phyloP scores from a whole-genome alignment of 1,140 invertebrate species.

The Drosophila aff. region DNA sequence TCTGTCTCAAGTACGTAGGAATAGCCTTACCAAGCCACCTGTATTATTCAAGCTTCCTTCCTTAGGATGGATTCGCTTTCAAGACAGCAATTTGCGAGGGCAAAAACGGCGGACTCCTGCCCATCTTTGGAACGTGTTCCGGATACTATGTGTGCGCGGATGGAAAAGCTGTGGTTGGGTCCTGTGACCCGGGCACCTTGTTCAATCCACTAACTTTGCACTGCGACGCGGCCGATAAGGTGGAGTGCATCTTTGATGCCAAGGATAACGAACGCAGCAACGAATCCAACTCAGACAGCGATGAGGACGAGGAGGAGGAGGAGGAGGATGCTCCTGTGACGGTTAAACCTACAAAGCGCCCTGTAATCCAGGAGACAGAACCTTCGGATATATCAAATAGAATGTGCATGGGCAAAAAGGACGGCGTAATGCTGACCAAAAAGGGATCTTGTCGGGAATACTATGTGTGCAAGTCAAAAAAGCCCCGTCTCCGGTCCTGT shows the following conservation, averaged over 20 bases:
- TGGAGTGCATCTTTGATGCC: constrained; percentile 47
- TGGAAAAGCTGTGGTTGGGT: constrained; percentile 66
- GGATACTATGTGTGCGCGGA: constrained; percentile 72
- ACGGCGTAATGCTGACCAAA: constrained; percentile 53
- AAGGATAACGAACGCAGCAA: background rate
- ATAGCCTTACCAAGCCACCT: too few relatives aligned
- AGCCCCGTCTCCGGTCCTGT: constrained; percentile 48
- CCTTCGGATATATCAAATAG: constrained; percentile 1
- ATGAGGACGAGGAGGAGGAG: constrained; percentile 35
- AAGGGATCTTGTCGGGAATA: constrained; percentile 64
- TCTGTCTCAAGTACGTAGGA: constrained; percentile 43
- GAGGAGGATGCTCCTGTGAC: constrained; percentile 10
- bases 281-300: constrained; percentile 19
- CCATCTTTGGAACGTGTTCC: constrained; percentile 71
- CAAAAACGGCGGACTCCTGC: constrained; percentile 64
- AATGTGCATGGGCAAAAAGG: constrained; percentile 47
- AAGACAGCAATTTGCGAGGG: constrained; percentile 62
- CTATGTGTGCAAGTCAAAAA: constrained; percentile 59
- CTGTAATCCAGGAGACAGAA: constrained; percentile 4
- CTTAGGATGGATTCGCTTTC: constrained; percentile 50
- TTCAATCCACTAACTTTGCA: constrained; percentile 61
- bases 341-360: constrained; percentile 13
- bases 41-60: background rate
- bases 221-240: constrained; percentile 63
- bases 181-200: constrained; percentile 54